Evolutionary conservation across 1,140 invertebrate species (phyloP).

Genomic region (Calephelis nemesis): DNA sequence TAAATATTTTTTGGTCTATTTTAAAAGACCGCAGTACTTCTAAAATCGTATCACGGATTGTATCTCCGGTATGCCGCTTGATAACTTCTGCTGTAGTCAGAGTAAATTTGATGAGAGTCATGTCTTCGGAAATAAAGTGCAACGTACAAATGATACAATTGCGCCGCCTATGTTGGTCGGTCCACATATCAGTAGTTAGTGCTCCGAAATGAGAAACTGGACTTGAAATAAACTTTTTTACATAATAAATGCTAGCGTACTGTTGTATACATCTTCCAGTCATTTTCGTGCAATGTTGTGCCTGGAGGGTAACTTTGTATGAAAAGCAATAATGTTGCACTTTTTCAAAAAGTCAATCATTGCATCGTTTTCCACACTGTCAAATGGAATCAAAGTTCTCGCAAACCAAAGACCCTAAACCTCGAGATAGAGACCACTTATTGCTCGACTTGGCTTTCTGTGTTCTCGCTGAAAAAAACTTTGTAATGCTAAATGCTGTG

Average conservation of each 20-base stretch:
- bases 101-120: conserved; percentile 3
- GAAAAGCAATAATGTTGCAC: background rate
- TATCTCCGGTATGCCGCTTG: conserved; percentile 8
- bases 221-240: background rate
- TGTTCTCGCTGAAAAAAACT: too few species aligned
- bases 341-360: conserved; percentile 20
- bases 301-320: background rate
- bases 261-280: conserved; percentile 14
- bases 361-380: background rate
- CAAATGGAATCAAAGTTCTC: conserved; percentile 1
- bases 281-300: conserved; percentile 8
- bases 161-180: background rate
- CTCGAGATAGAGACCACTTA: conserved; percentile 4
- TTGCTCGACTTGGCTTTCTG: background rate
- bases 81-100: conserved; percentile 14
- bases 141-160: conserved; percentile 14
- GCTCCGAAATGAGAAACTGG: background rate
- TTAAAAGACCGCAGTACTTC: background rate
- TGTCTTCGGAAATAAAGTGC: conserved; percentile 7
- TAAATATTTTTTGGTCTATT: conserved; percentile 13
- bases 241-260: background rate
- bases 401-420: conserved; percentile 10
- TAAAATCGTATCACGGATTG: background rate
- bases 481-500: too few species aligned
- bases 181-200: conserved; percentile 14